Percentiles rank a stretch among this genome's conserved stretches.
Conservation (phyloP, 2,797 vertebrate genomes). For the Lates japonicus region DNA sequence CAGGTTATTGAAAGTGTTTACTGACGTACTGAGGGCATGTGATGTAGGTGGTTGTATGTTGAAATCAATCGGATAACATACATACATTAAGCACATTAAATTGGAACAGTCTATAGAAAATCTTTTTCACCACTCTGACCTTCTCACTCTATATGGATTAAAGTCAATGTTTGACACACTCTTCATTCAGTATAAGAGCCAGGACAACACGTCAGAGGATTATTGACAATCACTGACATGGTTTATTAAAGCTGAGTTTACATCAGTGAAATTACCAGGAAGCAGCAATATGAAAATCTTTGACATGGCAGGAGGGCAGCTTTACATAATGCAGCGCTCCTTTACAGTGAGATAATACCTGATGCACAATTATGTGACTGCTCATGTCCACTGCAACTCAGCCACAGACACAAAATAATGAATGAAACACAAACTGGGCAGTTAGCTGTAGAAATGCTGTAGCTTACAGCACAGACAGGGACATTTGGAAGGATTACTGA, state of each 20-base stretch:
- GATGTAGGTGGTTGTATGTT: not conserved
- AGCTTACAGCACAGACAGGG: too few species aligned
- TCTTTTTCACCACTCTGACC: constrained; percentile 33
- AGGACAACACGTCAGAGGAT: constrained; percentile 47
- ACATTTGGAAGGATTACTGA: too few species aligned
- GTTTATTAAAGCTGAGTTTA: constrained; percentile 53
- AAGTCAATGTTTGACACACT: constrained; percentile 43
- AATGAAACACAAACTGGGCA: constrained; percentile 2
- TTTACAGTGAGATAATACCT: constrained; percentile 68
- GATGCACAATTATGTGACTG: constrained; percentile 48
- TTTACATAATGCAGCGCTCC: constrained; percentile 72
- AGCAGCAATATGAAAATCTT: constrained; percentile 70
- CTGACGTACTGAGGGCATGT: not conserved
- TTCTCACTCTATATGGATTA: constrained; percentile 47
- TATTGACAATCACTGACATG: constrained; percentile 33
- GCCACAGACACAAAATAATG: not conserved
- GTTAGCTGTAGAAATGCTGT: not conserved
- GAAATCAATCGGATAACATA: not conserved
- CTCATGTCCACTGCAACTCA: constrained; percentile 27
- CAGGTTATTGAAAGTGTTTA: constrained; percentile 2
- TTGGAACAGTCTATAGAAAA: constrained; percentile 13
- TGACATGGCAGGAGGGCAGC: constrained; percentile 57
- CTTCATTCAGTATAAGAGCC: constrained; percentile 18
- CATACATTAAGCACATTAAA: constrained; percentile 31
- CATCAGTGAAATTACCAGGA: constrained; percentile 77